Evolutionary conservation across 2,113 vertebrate species (phyloP).

Genomic region (Pardalotus punctatus): DNA sequence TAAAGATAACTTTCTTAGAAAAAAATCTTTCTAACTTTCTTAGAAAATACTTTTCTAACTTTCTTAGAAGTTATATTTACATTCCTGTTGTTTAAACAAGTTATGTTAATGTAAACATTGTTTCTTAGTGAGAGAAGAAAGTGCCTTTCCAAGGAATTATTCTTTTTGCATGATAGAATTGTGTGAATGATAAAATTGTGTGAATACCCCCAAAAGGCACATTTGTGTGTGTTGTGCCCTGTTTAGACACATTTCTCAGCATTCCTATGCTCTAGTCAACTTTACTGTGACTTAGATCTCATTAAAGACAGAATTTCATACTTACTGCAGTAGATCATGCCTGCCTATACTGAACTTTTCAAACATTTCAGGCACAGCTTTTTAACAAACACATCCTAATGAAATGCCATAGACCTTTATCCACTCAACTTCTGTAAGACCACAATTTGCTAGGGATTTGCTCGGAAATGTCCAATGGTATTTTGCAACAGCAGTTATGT

Average conservation of each 20-base stretch:
- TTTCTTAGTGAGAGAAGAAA: neutral
- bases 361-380: conserved; percentile 31
- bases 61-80: neutral
- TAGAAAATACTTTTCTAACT: neutral
- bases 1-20: neutral
- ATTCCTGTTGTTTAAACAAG: neutral
- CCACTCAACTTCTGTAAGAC: neutral
- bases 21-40: neutral
- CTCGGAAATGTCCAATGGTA: neutral
- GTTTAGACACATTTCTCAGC: neutral
- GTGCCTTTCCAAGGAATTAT: neutral
- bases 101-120: neutral
- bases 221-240: neutral
- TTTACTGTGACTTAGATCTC: neutral
- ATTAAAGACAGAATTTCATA: neutral
- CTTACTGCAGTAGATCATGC: neutral
- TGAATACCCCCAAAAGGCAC: neutral
- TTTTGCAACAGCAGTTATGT: neutral
- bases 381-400: neutral
- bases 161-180: neutral
- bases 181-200: neutral
- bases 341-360: neutral
- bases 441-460: neutral
- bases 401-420: neutral
- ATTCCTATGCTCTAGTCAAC: neutral